Base-by-base conservation (phyloP, 1,140 invertebrate species). In the Babylonia areolata region DNA sequence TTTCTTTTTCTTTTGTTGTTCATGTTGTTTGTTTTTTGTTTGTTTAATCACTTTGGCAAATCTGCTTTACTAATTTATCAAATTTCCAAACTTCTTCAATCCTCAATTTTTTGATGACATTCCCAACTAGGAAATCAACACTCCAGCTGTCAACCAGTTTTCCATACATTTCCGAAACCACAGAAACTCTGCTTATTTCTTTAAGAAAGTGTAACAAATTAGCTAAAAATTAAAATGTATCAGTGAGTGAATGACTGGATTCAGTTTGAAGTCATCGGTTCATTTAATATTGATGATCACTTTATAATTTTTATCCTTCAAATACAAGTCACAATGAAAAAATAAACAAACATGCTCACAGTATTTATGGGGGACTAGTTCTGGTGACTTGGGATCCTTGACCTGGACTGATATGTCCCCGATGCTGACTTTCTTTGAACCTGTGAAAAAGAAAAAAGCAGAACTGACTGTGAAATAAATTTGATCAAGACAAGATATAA, bases 321-420 rank as follows among this genome's bases (percentile, higher is more conserved):
- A 20, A 39, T n/a, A 77, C 20, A 75, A 51, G 46, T 28, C 40
- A 51, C 17, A 40, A 40, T 64, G 33, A 0, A 42, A 46, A 6
- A 46, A 20, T n/a, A 81, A 69, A n/a, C 9, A 58, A 51, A 37
- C 28, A 79, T 28, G 42, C 11, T 96, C 95, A 97, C 97, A 95
- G 93, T 98, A 98, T 91, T 97, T 96, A 91, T 95, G 95, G 9
- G 98, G 98, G 33, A 98, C 97, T 93, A 97, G 96, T 94, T 98
- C 96, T 51, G 96, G 95, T 83, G 88, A 79, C 71, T 90, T 90
- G 69, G 92, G 89, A 12, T 89, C 77, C 51, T 71, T 54, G 1
- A 93, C 64, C 20, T 84, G 69, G n/a, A 91, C 90, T 37, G 86
- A 88, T 46, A 92, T 87, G 88, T 92, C 92, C 42, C 92, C 92